phyloP scores from a whole-genome alignment of 2,797 vertebrate species.

The Huso huso region DNA sequence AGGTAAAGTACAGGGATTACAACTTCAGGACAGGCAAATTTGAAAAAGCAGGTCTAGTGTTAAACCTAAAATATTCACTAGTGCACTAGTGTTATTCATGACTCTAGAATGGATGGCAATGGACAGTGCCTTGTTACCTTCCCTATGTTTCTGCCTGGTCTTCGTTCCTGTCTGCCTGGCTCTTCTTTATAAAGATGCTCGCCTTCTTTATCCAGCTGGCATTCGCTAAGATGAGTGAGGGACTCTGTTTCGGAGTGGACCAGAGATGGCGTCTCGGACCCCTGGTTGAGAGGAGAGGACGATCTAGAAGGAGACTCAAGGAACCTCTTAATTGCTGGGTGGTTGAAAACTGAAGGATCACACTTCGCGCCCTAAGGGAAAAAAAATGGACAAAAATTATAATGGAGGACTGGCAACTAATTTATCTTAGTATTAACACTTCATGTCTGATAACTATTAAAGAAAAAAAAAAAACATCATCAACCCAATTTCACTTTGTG shows the following conservation, averaged over 20 bases:
- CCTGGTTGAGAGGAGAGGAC: constrained; percentile 90
- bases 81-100: too few species aligned
- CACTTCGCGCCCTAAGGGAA: constrained; percentile 69
- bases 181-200: constrained; percentile 66
- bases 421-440: too few species aligned
- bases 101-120: too few species aligned
- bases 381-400: background rate
- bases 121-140: constrained; percentile 51
- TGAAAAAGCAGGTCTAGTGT: too few species aligned
- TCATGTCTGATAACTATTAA: background rate
- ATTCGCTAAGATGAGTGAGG: constrained; percentile 80
- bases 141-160: constrained; percentile 65
- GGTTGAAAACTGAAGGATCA: constrained; percentile 82
- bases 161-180: constrained; percentile 56
- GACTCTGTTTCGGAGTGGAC: constrained; percentile 89
- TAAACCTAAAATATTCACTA: too few species aligned
- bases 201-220: constrained; percentile 63
- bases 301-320: constrained; percentile 91
- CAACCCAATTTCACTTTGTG: background rate
- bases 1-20: too few species aligned
- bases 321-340: constrained; percentile 91
- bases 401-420: too few species aligned
- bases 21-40: too few species aligned
- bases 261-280: constrained; percentile 83
- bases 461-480: background rate